phyloP scores from a whole-genome alignment of 1,140 invertebrate genomes.

The Pararge aegeria region DNA sequence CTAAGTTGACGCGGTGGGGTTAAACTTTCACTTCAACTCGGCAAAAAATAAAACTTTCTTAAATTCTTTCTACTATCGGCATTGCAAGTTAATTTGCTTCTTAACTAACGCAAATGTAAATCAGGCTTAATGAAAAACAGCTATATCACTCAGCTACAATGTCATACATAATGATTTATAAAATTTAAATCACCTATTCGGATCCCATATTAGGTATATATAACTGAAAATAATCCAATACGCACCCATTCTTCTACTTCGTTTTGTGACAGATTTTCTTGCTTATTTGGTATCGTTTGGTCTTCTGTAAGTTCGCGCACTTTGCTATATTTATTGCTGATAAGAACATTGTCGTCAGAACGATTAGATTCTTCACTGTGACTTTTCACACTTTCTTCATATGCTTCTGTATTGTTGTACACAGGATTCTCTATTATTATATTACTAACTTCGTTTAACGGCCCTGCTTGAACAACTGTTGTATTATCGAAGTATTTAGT shows the following conservation, averaged over 20 bases:
- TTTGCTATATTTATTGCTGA: conserved; percentile 53
- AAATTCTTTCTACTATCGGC: too few relatives aligned
- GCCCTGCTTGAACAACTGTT: background rate
- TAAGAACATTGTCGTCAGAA: conserved; percentile 56
- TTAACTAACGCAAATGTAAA: too few relatives aligned
- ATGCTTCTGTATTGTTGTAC: conserved; percentile 15
- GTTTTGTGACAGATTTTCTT: conserved; percentile 7
- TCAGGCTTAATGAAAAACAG: too few relatives aligned
- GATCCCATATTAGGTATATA: too few relatives aligned
- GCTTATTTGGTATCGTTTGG: background rate
- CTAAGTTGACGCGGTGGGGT: too few relatives aligned
- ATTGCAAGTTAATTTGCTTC: too few relatives aligned
- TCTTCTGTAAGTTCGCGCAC: conserved; percentile 9
- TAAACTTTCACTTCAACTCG: too few relatives aligned
- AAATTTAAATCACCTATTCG: too few relatives aligned
- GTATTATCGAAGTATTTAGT: conserved; percentile 16
- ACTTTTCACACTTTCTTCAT: conserved; percentile 33
- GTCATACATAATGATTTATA: too few relatives aligned
- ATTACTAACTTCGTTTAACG: background rate
- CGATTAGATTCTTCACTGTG: conserved; percentile 48
- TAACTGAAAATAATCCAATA: background rate
- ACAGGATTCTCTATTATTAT: background rate
- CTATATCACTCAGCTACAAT: too few relatives aligned
- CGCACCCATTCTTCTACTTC: conserved; percentile 49
- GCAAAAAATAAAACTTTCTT: too few relatives aligned